Evolutionary conservation across 2,797 vertebrate species (phyloP).

Genomic region (Gephyroberyx darwinii): DNA sequence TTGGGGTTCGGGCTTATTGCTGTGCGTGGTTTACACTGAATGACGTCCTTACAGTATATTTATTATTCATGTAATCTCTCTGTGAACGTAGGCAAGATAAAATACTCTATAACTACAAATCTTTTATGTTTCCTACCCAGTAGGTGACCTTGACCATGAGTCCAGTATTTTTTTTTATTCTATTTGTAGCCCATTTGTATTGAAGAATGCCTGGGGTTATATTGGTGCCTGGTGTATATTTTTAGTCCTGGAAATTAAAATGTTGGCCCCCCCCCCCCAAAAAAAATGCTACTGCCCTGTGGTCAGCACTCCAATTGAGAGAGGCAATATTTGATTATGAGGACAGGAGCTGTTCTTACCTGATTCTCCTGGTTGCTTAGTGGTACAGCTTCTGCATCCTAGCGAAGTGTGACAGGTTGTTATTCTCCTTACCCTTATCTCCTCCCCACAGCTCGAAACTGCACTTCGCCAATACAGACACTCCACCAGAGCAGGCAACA

Average conservation of each 20-base stretch:
- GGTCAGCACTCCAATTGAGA: conserved; percentile 26
- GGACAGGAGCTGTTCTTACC: conserved; percentile 23
- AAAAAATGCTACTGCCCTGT: conserved; percentile 1
- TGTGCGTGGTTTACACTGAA: conserved; percentile 33
- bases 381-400: conserved; percentile 1
- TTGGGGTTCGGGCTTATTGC: conserved; percentile 20
- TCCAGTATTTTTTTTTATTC: conserved; percentile 17
- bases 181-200: conserved; percentile 32
- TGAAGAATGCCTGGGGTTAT: conserved; percentile 7
- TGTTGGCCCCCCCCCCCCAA: not conserved
- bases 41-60: conserved; percentile 25
- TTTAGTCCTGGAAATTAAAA: conserved; percentile 36
- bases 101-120: conserved; percentile 9
- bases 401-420: conserved; percentile 28
- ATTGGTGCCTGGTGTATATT: conserved; percentile 18
- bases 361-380: conserved; percentile 34
- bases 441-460: conserved; percentile 52
- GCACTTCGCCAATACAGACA: conserved; percentile 33
- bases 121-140: conserved; percentile 29
- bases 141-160: conserved; percentile 24
- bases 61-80: conserved; percentile 3
- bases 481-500: conserved; percentile 29
- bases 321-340: conserved; percentile 35
- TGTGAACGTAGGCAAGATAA: conserved; percentile 15
- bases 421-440: conserved; percentile 58